Conservation (phyloP, 2,888 invertebrate genomes). For the Drosophila borealis region DNA sequence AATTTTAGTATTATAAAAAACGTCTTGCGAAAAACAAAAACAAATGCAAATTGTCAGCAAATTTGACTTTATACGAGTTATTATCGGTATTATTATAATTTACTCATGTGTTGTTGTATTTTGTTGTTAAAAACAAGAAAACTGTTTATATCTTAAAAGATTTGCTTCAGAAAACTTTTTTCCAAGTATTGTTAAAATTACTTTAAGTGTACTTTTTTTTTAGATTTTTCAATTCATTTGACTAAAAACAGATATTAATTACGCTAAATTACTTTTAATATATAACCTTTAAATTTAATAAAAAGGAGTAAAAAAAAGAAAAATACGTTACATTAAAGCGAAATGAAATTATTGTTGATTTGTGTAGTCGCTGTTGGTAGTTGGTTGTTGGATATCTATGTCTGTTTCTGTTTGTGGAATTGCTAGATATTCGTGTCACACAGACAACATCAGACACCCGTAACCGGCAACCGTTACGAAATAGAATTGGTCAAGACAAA, state of each 20-base stretch:
- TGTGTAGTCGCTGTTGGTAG: slow-evolving; percentile 32
- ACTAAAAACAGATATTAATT: slow-evolving; percentile 78
- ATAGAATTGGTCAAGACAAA: slow-evolving; percentile 50
- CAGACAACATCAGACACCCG: slow-evolving; percentile 40
- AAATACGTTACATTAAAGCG: slow-evolving; percentile 70
- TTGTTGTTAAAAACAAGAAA: slow-evolving; percentile 80
- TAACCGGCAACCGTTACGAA: slow-evolving; percentile 39
- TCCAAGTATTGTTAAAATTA: slow-evolving; percentile 65
- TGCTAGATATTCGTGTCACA: slow-evolving; percentile 15
- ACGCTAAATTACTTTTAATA: slow-evolving; percentile 77
- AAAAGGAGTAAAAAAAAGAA: slow-evolving; percentile 59
- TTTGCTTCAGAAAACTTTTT: slow-evolving; percentile 59
- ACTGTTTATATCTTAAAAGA: slow-evolving; percentile 71
- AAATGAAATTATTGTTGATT: slow-evolving; percentile 55
- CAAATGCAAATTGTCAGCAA: slow-evolving; percentile 81
- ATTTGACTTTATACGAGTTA: slow-evolving; percentile 70
- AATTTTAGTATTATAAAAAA: slow-evolving; percentile 65
- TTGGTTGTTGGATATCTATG: slow-evolving; percentile 28
- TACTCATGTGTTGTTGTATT: slow-evolving; percentile 62
- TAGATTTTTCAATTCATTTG: slow-evolving; percentile 65
- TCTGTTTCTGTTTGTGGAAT: slow-evolving; percentile 17
- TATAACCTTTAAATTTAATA: slow-evolving; percentile 74
- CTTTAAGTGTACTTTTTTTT: slow-evolving; percentile 61
- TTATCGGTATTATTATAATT: slow-evolving; percentile 66
- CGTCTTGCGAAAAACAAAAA: slow-evolving; percentile 82